Conservation (phyloP, 2,888 invertebrate genomes). For the Meiosimyza decipiens region DNA sequence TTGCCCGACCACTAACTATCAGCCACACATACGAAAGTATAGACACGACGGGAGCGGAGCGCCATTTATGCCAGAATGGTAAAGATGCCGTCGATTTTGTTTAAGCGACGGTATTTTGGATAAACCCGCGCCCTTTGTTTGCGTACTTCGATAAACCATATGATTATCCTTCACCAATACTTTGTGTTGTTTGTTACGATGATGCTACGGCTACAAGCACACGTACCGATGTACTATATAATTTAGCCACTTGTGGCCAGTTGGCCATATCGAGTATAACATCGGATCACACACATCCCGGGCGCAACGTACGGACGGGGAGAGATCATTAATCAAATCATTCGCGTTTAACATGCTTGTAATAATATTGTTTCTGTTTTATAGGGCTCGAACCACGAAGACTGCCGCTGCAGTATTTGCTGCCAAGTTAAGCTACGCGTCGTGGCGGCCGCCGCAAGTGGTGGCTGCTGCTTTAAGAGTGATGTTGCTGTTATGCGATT, state of each 20-base stretch:
- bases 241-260: conserved; percentile 56
- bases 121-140: conserved; percentile 50
- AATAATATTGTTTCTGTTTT: conserved; percentile 35
- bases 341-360: conserved; percentile 44
- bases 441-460: conserved; percentile 25
- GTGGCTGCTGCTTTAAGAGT: conserved; percentile 27
- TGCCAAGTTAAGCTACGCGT: background rate
- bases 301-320: conserved; percentile 28
- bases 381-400: conserved; percentile 27
- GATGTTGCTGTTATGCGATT: conserved; percentile 27
- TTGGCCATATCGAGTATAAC: conserved; percentile 48
- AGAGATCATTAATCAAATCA: conserved; percentile 61
- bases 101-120: conserved; percentile 45
- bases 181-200: conserved; percentile 7
- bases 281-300: conserved; percentile 14
- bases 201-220: conserved; percentile 13
- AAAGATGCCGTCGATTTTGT: background rate
- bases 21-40: background rate
- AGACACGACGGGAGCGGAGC: background rate
- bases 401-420: background rate
- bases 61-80: background rate
- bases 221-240: conserved; percentile 42
- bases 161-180: conserved; percentile 52
- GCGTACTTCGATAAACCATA: conserved; percentile 58
- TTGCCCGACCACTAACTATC: background rate